A percentile compares a stretch with the other conserved stretches of the same genome.
phyloP scores from a whole-genome alignment of 1,140 invertebrate genomes.

The Myzus persicae region DNA sequence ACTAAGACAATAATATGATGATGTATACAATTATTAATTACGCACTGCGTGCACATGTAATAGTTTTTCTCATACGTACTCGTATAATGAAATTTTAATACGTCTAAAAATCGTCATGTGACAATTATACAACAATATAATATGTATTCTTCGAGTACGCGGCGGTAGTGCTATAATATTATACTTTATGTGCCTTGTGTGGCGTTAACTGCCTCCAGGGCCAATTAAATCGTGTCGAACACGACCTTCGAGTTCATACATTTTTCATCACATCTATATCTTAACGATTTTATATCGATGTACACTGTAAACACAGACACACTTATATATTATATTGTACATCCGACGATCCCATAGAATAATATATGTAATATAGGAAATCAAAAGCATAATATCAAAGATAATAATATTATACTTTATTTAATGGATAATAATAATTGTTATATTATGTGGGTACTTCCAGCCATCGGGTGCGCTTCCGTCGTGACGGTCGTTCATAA shows the following conservation, averaged over 20 bases:
- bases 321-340: background rate
- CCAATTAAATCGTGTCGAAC: slow-evolving; percentile 23
- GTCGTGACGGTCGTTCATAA: background rate
- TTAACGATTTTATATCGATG: background rate
- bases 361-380: background rate
- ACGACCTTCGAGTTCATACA: background rate
- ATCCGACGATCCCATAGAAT: background rate
- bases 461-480: background rate
- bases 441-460: background rate
- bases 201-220: slow-evolving; percentile 21
- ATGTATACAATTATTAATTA: background rate
- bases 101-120: background rate
- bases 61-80: background rate
- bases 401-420: background rate
- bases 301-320: background rate
- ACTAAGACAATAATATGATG: background rate
- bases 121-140: background rate
- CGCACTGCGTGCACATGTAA: background rate
- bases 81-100: background rate
- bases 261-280: background rate
- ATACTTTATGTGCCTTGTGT: background rate
- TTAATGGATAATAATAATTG: too few species aligned
- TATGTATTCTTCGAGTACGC: background rate
- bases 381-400: background rate
- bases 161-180: background rate